These are phyloP conservation scores for Dromaius novaehollandiae DNA, from an alignment of 2,113 vertebrate species.

Conservation along the genomic window DNA sequence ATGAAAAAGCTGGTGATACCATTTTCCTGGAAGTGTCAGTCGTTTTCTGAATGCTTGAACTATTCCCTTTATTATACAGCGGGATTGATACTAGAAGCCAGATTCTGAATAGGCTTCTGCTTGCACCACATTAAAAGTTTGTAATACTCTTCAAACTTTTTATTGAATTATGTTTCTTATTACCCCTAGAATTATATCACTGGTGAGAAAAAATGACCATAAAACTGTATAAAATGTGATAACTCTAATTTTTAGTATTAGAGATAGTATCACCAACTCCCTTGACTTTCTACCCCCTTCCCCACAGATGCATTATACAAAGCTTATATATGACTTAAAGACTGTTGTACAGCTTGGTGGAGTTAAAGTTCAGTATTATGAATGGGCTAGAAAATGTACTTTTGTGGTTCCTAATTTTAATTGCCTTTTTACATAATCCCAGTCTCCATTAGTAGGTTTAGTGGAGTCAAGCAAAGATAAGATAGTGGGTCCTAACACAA, in stretches of 20 bases:
- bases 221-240: neutral
- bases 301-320: neutral
- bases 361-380: neutral
- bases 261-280: neutral
- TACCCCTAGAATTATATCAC: neutral
- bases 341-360: neutral
- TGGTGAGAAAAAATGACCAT: neutral
- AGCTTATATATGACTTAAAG: neutral
- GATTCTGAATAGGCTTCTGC: neutral
- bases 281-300: neutral
- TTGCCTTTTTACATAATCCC: neutral
- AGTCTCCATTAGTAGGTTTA: neutral
- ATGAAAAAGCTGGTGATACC: neutral
- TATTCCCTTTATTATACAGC: neutral
- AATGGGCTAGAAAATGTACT: neutral
- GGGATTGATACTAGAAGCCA: neutral
- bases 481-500: neutral
- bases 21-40: neutral
- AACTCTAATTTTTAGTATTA: neutral
- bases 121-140: neutral
- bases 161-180: neutral
- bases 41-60: neutral
- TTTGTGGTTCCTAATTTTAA: neutral
- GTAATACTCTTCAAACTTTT: neutral
- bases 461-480: neutral